Evolutionary conservation across 2,113 vertebrate species (phyloP).

Genomic region (Scophthalmus maximus): DNA sequence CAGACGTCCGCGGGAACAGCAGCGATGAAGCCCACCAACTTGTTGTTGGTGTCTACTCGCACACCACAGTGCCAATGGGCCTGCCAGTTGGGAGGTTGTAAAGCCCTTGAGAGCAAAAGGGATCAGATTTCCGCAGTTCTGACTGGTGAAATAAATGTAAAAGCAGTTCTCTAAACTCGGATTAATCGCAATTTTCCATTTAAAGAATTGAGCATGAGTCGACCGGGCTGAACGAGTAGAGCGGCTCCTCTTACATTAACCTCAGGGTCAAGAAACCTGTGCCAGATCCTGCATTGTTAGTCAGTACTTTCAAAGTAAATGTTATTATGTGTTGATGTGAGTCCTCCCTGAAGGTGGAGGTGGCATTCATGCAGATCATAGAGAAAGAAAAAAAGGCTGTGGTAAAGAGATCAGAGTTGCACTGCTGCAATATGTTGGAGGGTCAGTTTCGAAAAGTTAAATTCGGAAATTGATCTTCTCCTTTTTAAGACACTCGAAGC

Average conservation of each 20-base stretch:
- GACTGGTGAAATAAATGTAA: slow-evolving; percentile 24
- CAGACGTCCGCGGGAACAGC: slow-evolving; percentile 91
- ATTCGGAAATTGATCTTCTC: background rate
- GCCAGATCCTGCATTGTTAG: slow-evolving; percentile 28
- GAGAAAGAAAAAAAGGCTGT: slow-evolving; percentile 2
- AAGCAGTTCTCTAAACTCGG: slow-evolving; percentile 15
- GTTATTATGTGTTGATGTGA: slow-evolving; percentile 51
- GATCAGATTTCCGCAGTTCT: too few relatives aligned
- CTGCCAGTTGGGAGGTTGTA: slow-evolving; percentile 92
- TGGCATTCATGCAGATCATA: slow-evolving; percentile 30
- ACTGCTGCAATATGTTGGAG: slow-evolving; percentile 5
- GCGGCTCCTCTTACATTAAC: slow-evolving; percentile 17
- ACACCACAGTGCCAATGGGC: slow-evolving; percentile 95
- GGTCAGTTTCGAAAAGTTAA: background rate
- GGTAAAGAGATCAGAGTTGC: slow-evolving; percentile 10
- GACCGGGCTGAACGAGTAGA: slow-evolving; percentile 16
- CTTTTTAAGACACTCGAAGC: background rate
- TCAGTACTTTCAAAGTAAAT: slow-evolving; percentile 51
- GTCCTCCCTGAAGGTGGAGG: slow-evolving; percentile 23
- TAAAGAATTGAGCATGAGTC: slow-evolving; percentile 13
- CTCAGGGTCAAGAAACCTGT: slow-evolving; percentile 15
- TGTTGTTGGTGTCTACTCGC: slow-evolving; percentile 91
- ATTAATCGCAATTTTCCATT: slow-evolving; percentile 12
- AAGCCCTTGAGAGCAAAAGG: slow-evolving; percentile 82
- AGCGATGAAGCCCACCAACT: slow-evolving; percentile 96